Conservation (phyloP, 2,888 invertebrate species). For the Neocrepidodera transversa region DNA sequence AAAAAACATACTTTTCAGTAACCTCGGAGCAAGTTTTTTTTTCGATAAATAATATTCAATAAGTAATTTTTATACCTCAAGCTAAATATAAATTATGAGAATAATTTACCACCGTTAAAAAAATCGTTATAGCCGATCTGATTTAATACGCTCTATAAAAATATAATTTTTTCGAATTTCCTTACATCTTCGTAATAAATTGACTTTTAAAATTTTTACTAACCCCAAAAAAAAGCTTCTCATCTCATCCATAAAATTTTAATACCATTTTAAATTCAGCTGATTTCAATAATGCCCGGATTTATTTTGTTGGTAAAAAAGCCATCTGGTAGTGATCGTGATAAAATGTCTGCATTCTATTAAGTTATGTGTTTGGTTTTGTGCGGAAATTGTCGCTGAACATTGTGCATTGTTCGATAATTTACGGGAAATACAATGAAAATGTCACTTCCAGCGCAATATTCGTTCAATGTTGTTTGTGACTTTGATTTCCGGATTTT, state of each 20-base stretch:
- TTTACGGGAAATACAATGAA: constrained; percentile 28
- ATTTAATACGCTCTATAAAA: too few relatives aligned
- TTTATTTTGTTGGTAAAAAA: constrained; percentile 22
- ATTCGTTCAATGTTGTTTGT: not conserved
- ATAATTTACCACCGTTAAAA: too few relatives aligned
- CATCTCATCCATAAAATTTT: constrained; percentile 7
- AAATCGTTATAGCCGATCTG: too few relatives aligned
- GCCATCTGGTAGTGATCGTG: constrained; percentile 35
- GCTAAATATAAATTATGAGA: too few relatives aligned
- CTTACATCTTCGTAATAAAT: too few relatives aligned
- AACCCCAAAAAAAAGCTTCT: too few relatives aligned
- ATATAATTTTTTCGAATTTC: too few relatives aligned
- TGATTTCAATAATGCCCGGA: constrained; percentile 9
- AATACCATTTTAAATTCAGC: constrained; percentile 11
- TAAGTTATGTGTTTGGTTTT: constrained; percentile 20
- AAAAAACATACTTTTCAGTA: too few relatives aligned
- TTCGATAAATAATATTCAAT: too few relatives aligned
- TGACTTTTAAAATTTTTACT: too few relatives aligned
- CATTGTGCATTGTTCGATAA: constrained; percentile 31
- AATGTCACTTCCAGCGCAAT: constrained; percentile 21
- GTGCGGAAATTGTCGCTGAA: constrained; percentile 23
- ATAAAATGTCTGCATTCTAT: constrained; percentile 32
- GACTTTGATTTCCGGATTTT: not conserved
- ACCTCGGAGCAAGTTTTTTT: too few relatives aligned
- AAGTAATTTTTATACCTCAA: too few relatives aligned